A percentile compares a stretch with the other conserved stretches of the same genome.
phyloP scores from a whole-genome alignment of 2,888 invertebrate species.

The Epistrophella euchroma region DNA sequence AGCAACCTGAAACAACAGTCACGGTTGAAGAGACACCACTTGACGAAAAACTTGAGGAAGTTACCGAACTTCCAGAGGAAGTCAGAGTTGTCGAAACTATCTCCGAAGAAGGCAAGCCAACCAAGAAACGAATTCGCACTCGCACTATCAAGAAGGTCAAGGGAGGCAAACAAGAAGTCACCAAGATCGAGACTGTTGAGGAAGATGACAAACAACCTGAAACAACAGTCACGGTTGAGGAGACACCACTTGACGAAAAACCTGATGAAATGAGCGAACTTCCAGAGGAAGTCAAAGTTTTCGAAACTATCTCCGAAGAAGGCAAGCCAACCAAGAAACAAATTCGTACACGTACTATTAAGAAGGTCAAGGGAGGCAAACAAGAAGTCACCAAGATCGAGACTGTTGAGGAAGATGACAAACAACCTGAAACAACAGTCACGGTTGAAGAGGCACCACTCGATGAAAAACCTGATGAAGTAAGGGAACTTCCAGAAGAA shows the following conservation, averaged over 20 bases:
- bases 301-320: constrained; percentile 78
- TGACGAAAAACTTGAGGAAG: constrained; percentile 77
- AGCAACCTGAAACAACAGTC: constrained; percentile 79
- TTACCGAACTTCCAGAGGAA: constrained; percentile 80
- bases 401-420: constrained; percentile 80
- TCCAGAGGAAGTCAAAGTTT: constrained; percentile 77
- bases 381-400: constrained; percentile 81
- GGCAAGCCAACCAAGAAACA: constrained; percentile 78
- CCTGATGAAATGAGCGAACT: constrained; percentile 71
- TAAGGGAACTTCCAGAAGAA: constrained; percentile 78
- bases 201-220: constrained; percentile 81
- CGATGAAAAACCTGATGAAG: constrained; percentile 77
- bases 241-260: constrained; percentile 77
- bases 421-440: constrained; percentile 79
- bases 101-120: constrained; percentile 81
- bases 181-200: constrained; percentile 82
- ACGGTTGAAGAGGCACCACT: constrained; percentile 72
- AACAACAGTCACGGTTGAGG: constrained; percentile 78
- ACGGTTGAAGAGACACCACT: constrained; percentile 78
- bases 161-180: constrained; percentile 80
- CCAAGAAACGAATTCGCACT: constrained; percentile 78
- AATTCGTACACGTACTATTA: constrained; percentile 77
- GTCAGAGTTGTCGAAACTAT: constrained; percentile 83
- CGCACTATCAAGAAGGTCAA: constrained; percentile 81
- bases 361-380: constrained; percentile 76